Percentiles rank a stretch among this genome's conserved stretches.
Evolutionary conservation across 2,888 invertebrate genomes (phyloP).

Genomic region (Microchrysa polita): DNA sequence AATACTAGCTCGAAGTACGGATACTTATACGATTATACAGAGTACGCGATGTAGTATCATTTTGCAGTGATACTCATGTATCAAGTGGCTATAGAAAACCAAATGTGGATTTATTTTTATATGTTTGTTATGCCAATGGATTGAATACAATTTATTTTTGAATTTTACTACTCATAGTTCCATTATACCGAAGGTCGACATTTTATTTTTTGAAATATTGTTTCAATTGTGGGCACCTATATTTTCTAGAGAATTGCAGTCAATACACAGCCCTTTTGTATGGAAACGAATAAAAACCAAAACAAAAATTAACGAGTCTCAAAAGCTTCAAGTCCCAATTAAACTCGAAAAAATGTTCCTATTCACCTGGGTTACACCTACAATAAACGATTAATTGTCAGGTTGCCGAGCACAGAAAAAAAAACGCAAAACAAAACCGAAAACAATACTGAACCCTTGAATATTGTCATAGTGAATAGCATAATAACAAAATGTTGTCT

Average conservation of each 20-base stretch:
- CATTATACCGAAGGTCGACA: background rate
- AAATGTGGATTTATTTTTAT: too few relatives aligned
- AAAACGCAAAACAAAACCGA: too few relatives aligned
- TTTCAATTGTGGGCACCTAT: background rate
- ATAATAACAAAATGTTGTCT: too few relatives aligned
- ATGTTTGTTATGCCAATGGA: too few relatives aligned
- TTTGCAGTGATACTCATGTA: conserved; percentile 19
- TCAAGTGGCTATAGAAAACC: background rate
- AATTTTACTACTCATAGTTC: background rate
- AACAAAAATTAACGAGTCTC: background rate
- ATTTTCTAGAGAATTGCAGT: background rate
- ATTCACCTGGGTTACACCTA: background rate
- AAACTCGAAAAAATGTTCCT: conserved; percentile 21
- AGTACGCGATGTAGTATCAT: background rate
- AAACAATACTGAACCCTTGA: too few relatives aligned
- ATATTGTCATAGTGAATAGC: too few relatives aligned
- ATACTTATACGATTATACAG: conserved; percentile 23
- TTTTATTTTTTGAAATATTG: background rate
- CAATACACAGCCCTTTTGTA: background rate
- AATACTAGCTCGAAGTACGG: background rate
- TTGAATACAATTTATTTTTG: background rate
- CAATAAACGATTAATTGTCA: conserved; percentile 12
- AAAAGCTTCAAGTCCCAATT: conserved; percentile 32
- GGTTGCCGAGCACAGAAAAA: too few relatives aligned
- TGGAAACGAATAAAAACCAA: background rate